A percentile compares a stretch with the other conserved stretches of the same genome.
Evolutionary conservation across 1,140 invertebrate species (phyloP).

Genomic region (Heterodera schachtii): DNA sequence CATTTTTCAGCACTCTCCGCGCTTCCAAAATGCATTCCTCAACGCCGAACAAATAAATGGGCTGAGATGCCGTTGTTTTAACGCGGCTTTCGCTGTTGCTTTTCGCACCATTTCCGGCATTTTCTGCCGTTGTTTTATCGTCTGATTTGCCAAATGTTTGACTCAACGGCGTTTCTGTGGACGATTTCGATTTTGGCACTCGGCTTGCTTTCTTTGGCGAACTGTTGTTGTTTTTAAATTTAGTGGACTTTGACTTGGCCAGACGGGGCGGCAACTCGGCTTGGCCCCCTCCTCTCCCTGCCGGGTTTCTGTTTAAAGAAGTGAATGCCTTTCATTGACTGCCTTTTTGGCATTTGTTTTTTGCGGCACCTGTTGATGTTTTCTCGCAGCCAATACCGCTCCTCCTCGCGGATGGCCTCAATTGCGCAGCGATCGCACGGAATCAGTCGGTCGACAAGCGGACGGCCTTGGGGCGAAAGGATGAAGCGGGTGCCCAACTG

Average conservation of each 20-base stretch:
- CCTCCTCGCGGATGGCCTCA: conserved; percentile 3
- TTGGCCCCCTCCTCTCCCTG: not conserved
- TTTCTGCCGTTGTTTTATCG: not conserved
- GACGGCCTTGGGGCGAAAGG: conserved; percentile 91
- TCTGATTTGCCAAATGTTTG: conserved; percentile 2
- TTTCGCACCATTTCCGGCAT: not conserved
- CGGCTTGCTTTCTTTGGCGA: conserved; percentile 20
- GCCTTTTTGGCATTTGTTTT: not conserved
- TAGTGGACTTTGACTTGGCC: not conserved
- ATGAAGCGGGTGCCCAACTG: conserved; percentile 84
- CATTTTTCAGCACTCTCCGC: not conserved
- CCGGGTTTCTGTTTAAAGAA: conserved; percentile 4
- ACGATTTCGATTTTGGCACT: conserved; percentile 27
- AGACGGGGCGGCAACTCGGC: not conserved
- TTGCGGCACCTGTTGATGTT: not conserved
- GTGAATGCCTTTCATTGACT: conserved; percentile 31
- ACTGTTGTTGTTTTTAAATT: conserved; percentile 27
- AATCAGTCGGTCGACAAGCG: conserved; percentile 89
- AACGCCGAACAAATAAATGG: conserved; percentile 73
- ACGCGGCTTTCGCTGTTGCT: not conserved
- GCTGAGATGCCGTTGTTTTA: not conserved
- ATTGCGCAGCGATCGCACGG: conserved; percentile 76
- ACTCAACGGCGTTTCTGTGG: not conserved
- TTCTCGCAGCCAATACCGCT: conserved; percentile 22
- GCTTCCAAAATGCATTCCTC: conserved; percentile 89